These are phyloP conservation scores for Triops cancriformis DNA, from an alignment of 1,140 invertebrate species.

Conservation along the genomic window DNA sequence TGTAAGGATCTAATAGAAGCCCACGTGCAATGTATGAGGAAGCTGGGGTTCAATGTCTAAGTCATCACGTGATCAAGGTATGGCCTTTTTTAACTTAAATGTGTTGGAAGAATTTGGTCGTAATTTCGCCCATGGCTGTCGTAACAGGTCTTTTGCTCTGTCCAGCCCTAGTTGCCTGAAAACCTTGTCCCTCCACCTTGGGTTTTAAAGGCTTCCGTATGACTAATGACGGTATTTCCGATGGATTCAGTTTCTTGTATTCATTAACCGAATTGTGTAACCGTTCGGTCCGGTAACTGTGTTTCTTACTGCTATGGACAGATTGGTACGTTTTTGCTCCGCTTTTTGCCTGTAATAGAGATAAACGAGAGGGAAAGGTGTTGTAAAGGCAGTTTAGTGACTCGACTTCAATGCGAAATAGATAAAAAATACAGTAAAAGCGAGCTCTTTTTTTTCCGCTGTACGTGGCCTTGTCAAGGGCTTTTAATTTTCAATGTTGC, in stretches of 20 bases:
- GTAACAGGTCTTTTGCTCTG: not conserved
- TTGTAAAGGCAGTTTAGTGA: not conserved
- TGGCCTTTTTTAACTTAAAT: not conserved
- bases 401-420: not conserved
- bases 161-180: not conserved
- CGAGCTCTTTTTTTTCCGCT: not conserved
- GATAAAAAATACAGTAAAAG: not conserved
- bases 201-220: not conserved
- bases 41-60: slow-evolving; percentile 87
- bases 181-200: not conserved
- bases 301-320: too few relatives aligned
- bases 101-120: not conserved
- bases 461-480: not conserved
- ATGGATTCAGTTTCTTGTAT: not conserved
- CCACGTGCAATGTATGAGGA: slow-evolving; percentile 92
- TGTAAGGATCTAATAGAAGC: slow-evolving; percentile 85
- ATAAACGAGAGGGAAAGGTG: too few relatives aligned
- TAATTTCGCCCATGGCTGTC: not conserved
- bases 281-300: not conserved
- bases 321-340: too few relatives aligned
- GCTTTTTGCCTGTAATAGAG: too few relatives aligned
- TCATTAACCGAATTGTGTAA: not conserved
- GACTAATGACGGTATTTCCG: not conserved
- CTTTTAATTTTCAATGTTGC: not conserved
- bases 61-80: not conserved